A percentile compares a stretch with the other conserved stretches of the same genome.
Conservation (phyloP, 2,113 vertebrate species). For the Crotalus helleri region DNA sequence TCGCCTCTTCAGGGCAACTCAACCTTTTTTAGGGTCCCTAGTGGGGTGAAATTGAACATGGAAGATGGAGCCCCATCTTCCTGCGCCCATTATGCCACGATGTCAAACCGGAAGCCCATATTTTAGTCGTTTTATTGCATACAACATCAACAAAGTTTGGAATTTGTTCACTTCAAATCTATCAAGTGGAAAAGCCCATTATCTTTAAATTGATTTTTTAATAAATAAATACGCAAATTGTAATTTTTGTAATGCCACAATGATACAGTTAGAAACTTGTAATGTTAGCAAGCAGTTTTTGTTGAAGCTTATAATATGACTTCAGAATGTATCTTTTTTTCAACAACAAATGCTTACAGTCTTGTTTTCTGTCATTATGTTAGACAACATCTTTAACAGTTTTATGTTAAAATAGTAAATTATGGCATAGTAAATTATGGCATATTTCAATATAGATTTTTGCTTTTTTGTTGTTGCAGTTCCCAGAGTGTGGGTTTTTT, state of each 20-base stretch:
- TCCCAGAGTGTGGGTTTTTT: constrained; percentile 98
- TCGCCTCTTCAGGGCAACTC: too few species aligned
- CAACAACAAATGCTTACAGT: not conserved
- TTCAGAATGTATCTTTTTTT: not conserved
- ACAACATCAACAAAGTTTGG: not conserved
- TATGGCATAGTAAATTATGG: not conserved
- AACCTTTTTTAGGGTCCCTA: too few species aligned
- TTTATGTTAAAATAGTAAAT: not conserved
- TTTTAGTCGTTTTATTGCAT: not conserved
- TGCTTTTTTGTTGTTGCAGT: constrained; percentile 73
- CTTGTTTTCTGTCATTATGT: not conserved
- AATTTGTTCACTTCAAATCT: not conserved
- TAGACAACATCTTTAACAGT: constrained; percentile 15
- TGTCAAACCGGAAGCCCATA: too few species aligned
- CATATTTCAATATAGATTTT: constrained; percentile 42
- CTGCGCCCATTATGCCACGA: too few species aligned
- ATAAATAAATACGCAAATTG: not conserved
- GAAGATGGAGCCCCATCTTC: not conserved
- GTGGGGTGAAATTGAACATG: too few species aligned
- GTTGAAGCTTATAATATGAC: not conserved
- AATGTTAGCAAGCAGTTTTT: not conserved
- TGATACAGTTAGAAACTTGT: not conserved
- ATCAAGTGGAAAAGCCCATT: not conserved
- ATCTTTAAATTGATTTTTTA: not conserved
- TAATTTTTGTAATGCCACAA: not conserved